A percentile compares a stretch with the other conserved stretches of the same genome.
phyloP scores from a whole-genome alignment of 2,113 vertebrate genomes.

The Marmota monax region DNA sequence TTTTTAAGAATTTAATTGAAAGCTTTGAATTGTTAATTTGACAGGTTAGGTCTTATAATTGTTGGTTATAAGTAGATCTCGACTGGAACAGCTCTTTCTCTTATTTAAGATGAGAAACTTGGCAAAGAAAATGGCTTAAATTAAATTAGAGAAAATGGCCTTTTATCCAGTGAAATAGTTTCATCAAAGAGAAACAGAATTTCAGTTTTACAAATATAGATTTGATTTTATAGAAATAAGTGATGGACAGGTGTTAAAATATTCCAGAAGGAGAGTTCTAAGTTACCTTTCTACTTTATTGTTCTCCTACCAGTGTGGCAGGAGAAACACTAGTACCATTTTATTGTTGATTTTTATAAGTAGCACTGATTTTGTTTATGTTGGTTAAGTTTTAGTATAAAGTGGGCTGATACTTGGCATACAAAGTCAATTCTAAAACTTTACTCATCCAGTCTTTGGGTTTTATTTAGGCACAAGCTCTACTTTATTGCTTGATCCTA shows the following conservation, averaged over 20 bases:
- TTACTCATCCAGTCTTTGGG: not conserved
- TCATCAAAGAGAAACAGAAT: not conserved
- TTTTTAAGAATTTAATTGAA: not conserved
- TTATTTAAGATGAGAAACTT: not conserved
- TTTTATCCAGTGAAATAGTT: not conserved
- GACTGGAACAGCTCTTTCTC: not conserved
- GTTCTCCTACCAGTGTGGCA: fast-evolving
- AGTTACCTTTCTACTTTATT: not conserved
- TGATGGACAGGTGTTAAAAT: not conserved
- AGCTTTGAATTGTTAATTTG: not conserved
- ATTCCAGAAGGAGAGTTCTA: not conserved
- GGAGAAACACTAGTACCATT: not conserved
- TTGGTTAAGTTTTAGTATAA: not conserved
- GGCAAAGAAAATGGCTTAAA: no score
- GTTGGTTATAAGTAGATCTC: not conserved
- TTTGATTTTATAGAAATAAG: not conserved
- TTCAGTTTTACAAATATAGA: no score
- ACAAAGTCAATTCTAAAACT: not conserved
- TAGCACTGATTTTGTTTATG: not conserved
- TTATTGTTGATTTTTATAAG: not conserved
- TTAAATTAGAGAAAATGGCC: not conserved
- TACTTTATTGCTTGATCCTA: not conserved
- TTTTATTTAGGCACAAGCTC: not conserved
- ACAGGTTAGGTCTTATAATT: not conserved
- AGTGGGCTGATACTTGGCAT: not conserved